Evolutionary conservation across 2,888 invertebrate species (phyloP).

Genomic region (Nudaria mundana): DNA sequence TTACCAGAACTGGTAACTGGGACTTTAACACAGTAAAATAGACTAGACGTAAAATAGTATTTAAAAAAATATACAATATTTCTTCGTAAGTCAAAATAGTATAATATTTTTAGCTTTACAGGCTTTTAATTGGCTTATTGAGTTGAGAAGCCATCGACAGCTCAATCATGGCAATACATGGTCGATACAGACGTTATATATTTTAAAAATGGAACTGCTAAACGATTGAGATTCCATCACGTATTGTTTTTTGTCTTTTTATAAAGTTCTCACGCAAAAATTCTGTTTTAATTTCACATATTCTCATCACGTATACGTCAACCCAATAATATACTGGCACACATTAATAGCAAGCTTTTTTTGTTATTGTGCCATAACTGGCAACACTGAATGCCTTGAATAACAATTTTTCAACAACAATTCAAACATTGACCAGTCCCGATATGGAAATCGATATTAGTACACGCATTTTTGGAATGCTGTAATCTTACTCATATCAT

Average conservation of each 20-base stretch:
- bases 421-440: slow-evolving; percentile 6
- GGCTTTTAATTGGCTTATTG: too few relatives aligned
- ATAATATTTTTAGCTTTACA: too few relatives aligned
- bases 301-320: background rate
- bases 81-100: too few relatives aligned
- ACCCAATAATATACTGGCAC: background rate
- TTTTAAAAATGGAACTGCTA: background rate
- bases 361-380: slow-evolving; percentile 9
- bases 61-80: too few relatives aligned
- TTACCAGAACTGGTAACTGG: too few relatives aligned
- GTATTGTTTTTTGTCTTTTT: slow-evolving; percentile 6
- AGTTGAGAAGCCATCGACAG: too few relatives aligned
- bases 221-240: slow-evolving; percentile 1
- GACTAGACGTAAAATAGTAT: too few relatives aligned
- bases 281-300: background rate
- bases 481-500: background rate
- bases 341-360: slow-evolving; percentile 7
- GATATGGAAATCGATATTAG: slow-evolving; percentile 4
- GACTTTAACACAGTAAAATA: too few relatives aligned
- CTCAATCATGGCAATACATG: background rate
- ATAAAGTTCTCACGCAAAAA: slow-evolving; percentile 5
- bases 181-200: background rate
- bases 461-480: background rate
- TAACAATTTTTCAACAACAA: slow-evolving; percentile 14
- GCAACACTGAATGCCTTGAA: slow-evolving; percentile 12